Evolutionary conservation across 2,888 invertebrate species (phyloP).

Genomic region (Clistopyga incitator): DNA sequence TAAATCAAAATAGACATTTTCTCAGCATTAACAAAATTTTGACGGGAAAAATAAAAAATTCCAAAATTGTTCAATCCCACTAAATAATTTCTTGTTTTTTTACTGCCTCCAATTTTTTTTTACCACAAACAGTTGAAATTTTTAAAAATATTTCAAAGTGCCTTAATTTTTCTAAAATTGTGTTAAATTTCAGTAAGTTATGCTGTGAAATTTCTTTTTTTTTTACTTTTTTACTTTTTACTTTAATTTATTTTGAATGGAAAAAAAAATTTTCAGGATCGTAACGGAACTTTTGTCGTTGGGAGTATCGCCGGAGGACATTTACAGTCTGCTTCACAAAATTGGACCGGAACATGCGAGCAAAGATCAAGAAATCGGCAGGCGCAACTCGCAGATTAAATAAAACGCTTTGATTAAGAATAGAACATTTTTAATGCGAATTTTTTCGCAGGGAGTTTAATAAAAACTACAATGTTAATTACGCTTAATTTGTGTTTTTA

Average conservation of each 20-base stretch:
- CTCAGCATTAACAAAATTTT: neutral
- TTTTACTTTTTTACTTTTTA: too few species aligned
- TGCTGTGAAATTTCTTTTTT: too few species aligned
- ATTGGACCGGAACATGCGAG: conserved; percentile 36
- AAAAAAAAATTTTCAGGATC: conserved; percentile 71
- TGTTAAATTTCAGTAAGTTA: too few species aligned
- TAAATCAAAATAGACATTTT: neutral
- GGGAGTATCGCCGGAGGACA: conserved; percentile 79
- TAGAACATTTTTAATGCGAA: neutral
- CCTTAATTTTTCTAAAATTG: too few species aligned
- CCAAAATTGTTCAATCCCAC: too few species aligned
- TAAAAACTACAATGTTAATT: neutral
- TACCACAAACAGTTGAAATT: too few species aligned
- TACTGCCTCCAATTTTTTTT: too few species aligned
- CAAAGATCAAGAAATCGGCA: conserved; percentile 38
- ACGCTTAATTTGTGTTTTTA: neutral
- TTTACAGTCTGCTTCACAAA: conserved; percentile 76
- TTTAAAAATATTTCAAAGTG: too few species aligned
- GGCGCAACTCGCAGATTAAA: neutral
- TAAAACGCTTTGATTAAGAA: neutral
- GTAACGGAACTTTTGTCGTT: conserved; percentile 77
- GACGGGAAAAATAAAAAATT: too few species aligned
- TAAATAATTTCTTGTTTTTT: too few species aligned
- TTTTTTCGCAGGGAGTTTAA: conserved; percentile 16
- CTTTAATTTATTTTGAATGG: too few species aligned